These are phyloP conservation scores for Drosophila truncata DNA, from an alignment of 1,140 invertebrate species.

Conservation along the genomic window DNA sequence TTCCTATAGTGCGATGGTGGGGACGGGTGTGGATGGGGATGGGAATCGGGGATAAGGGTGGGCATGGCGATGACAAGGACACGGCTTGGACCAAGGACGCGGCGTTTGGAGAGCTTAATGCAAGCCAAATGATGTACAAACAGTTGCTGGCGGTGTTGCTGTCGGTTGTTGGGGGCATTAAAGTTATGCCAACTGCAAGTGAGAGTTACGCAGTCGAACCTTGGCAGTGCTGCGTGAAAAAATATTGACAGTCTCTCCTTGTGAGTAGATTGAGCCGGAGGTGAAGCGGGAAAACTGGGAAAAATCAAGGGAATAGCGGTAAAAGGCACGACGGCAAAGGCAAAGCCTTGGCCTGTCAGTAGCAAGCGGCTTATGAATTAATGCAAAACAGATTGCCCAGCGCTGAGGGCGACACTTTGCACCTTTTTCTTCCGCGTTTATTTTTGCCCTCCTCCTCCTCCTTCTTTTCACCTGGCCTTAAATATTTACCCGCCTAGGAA, in stretches of 20 bases:
- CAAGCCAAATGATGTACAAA: slow-evolving; percentile 81
- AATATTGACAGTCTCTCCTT: slow-evolving; percentile 50
- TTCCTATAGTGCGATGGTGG: too few species aligned
- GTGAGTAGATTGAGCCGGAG: slow-evolving; percentile 10
- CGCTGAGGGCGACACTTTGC: slow-evolving; percentile 79
- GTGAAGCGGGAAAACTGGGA: slow-evolving; percentile 8
- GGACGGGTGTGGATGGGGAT: background rate
- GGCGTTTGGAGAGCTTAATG: slow-evolving; percentile 62
- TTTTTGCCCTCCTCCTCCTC: slow-evolving; percentile 2
- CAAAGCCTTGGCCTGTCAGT: slow-evolving; percentile 52
- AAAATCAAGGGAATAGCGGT: slow-evolving; percentile 21
- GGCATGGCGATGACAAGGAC: slow-evolving; percentile 45
- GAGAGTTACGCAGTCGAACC: slow-evolving; percentile 29
- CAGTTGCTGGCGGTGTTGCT: slow-evolving; percentile 44
- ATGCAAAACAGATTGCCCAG: slow-evolving; percentile 78
- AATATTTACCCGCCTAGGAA: slow-evolving; percentile 71
- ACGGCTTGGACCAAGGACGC: slow-evolving; percentile 44
- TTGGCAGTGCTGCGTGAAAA: slow-evolving; percentile 14
- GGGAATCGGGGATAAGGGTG: too few species aligned
- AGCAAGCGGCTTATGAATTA: slow-evolving; percentile 79
- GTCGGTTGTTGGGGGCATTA: slow-evolving; percentile 42
- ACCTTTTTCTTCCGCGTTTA: slow-evolving; percentile 57
- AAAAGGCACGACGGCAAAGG: slow-evolving; percentile 1
- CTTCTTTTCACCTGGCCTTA: slow-evolving; percentile 28
- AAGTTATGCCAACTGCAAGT: slow-evolving; percentile 74